Evolutionary conservation across 2,888 invertebrate genomes (phyloP).

Genomic region (Stenodera caucasica): DNA sequence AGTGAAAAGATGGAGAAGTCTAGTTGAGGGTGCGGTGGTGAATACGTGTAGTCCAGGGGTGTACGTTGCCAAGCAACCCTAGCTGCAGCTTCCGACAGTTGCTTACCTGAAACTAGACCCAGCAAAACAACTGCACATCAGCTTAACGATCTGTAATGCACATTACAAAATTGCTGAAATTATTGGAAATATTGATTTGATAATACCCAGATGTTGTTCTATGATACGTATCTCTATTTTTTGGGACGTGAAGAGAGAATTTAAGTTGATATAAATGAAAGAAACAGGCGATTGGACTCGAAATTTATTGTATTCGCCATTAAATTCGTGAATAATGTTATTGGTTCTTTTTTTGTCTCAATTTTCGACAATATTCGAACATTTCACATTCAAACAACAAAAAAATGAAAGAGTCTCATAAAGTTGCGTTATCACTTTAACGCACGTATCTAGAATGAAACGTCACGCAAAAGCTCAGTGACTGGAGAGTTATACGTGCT

Average conservation of each 20-base stretch:
- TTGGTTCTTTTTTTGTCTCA: background rate
- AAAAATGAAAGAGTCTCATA: slow-evolving; percentile 25
- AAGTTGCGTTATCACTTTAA: slow-evolving; percentile 31
- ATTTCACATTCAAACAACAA: slow-evolving; percentile 17
- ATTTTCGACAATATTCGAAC: background rate
- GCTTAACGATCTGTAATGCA: too few relatives aligned
- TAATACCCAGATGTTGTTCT: too few relatives aligned
- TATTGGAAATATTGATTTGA: too few relatives aligned
- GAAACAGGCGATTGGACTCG: background rate
- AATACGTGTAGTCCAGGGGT: slow-evolving; percentile 32
- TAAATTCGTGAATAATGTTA: background rate
- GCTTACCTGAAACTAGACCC: slow-evolving; percentile 31
- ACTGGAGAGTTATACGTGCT: slow-evolving; percentile 28
- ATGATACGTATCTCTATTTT: too few relatives aligned
- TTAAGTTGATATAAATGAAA: too few relatives aligned
- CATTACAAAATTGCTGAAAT: too few relatives aligned
- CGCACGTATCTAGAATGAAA: slow-evolving; percentile 31
- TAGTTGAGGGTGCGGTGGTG: slow-evolving; percentile 25
- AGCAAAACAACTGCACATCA: background rate
- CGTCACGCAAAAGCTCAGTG: slow-evolving; percentile 28
- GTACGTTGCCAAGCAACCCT: slow-evolving; percentile 33
- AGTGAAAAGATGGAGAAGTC: slow-evolving; percentile 17
- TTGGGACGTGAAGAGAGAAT: too few relatives aligned
- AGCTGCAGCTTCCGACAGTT: slow-evolving; percentile 35
- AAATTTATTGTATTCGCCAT: background rate